phyloP scores from a whole-genome alignment of 2,113 vertebrate species.

The Excalfactoria chinensis region DNA sequence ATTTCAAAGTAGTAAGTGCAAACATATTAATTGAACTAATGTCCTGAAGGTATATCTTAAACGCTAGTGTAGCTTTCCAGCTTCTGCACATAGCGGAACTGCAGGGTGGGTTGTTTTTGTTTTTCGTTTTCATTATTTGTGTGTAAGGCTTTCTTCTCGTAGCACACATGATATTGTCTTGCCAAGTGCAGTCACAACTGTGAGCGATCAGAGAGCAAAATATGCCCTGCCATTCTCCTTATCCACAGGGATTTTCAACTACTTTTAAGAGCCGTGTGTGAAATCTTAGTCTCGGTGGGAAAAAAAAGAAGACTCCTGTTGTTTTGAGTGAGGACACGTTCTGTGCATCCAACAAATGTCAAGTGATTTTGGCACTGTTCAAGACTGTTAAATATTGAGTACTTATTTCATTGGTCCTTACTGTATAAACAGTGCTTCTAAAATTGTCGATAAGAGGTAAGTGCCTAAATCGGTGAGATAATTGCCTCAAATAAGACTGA shows the following conservation, averaged over 20 bases:
- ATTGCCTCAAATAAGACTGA: neutral
- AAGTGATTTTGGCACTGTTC: neutral
- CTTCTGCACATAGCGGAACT: accelerated
- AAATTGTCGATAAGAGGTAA: neutral
- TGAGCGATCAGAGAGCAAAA: neutral
- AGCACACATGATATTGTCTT: accelerated
- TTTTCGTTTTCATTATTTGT: neutral
- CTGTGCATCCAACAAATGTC: neutral
- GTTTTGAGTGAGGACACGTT: neutral
- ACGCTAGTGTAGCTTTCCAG: neutral
- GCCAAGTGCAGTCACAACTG: neutral
- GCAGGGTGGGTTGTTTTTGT: neutral
- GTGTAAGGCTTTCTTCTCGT: accelerated
- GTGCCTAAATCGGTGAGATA: neutral
- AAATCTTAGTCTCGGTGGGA: neutral
- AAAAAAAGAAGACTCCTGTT: neutral
- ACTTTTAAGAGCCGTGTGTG: accelerated
- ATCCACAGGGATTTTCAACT: neutral
- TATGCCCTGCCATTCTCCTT: neutral
- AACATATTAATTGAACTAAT: neutral
- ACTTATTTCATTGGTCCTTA: neutral
- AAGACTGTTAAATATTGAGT: neutral
- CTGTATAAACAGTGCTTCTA: neutral
- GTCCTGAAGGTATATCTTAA: neutral
- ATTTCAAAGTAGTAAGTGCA: neutral